phyloP scores from a whole-genome alignment of 1,140 invertebrate species.

The Cydia splendana region DNA sequence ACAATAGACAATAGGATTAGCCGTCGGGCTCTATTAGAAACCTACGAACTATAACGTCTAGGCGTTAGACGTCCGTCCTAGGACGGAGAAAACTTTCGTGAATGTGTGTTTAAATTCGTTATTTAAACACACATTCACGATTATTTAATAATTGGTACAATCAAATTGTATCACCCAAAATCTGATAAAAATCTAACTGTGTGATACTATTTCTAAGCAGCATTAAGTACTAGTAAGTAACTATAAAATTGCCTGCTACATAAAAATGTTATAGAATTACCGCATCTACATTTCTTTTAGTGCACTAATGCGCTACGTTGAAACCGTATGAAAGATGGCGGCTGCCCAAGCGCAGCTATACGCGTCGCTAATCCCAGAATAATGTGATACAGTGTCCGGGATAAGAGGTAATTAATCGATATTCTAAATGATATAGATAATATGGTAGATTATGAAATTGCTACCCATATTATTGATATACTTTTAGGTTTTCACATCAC shows the following conservation, averaged over 20 bases:
- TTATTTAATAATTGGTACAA: background rate
- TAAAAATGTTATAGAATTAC: background rate
- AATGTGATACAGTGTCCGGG: conserved; percentile 23
- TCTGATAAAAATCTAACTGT: too few species aligned
- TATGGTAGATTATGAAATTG: background rate
- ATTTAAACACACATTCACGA: background rate
- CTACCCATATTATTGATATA: background rate
- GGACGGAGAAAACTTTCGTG: too few species aligned
- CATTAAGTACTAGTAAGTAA: too few species aligned
- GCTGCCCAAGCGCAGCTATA: background rate
- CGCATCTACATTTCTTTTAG: conserved; percentile 3
- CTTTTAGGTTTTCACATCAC: too few species aligned
- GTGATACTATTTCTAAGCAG: too few species aligned
- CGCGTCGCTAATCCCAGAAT: conserved; percentile 12
- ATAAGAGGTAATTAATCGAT: conserved; percentile 29
- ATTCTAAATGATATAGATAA: conserved; percentile 16
- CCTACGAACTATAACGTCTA: too few species aligned
- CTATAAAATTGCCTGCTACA: background rate
- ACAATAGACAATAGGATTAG: too few species aligned
- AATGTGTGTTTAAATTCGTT: background rate
- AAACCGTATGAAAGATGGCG: conserved; percentile 23
- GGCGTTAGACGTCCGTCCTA: too few species aligned
- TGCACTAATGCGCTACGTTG: conserved; percentile 2
- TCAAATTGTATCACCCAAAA: too few species aligned
- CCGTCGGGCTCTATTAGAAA: too few species aligned